A percentile compares a stretch with the other conserved stretches of the same genome.
These are phyloP conservation scores for Apocrypta bakeri DNA, from an alignment of 1,140 invertebrate genomes.

Conservation along the genomic window DNA sequence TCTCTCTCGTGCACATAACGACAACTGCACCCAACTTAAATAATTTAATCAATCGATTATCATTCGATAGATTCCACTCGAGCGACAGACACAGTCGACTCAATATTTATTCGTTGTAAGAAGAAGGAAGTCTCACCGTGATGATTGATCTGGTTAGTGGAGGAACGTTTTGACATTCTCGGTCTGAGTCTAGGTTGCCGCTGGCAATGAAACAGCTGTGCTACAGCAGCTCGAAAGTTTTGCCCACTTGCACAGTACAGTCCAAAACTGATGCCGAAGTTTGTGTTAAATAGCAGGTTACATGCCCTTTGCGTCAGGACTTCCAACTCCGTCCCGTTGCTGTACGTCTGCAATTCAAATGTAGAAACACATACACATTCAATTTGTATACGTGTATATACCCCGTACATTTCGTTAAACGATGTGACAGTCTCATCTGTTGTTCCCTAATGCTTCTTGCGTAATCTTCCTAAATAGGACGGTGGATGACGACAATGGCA, in stretches of 20 bases:
- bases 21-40: neutral
- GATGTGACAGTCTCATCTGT: too few species aligned
- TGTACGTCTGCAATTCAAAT: slow-evolving; percentile 48
- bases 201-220: slow-evolving; percentile 64
- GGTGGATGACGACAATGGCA: too few species aligned
- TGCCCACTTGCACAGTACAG: slow-evolving; percentile 88
- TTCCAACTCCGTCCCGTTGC: slow-evolving; percentile 58
- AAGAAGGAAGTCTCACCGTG: slow-evolving; percentile 21
- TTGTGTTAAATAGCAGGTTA: slow-evolving; percentile 84
- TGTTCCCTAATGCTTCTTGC: too few species aligned
- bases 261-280: slow-evolving; percentile 91
- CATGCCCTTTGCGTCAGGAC: slow-evolving; percentile 76
- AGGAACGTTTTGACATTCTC: neutral
- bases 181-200: slow-evolving; percentile 53
- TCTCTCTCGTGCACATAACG: too few species aligned
- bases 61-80: neutral
- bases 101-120: neutral
- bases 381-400: neutral
- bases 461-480: too few species aligned
- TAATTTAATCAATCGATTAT: neutral
- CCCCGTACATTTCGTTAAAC: too few species aligned
- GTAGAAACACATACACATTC: neutral
- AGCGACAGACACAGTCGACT: neutral
- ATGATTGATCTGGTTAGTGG: slow-evolving; percentile 33
- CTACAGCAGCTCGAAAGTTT: slow-evolving; percentile 82